Conservation (phyloP, 2,888 invertebrate genomes). For the Drosophila fulvimacula region DNA sequence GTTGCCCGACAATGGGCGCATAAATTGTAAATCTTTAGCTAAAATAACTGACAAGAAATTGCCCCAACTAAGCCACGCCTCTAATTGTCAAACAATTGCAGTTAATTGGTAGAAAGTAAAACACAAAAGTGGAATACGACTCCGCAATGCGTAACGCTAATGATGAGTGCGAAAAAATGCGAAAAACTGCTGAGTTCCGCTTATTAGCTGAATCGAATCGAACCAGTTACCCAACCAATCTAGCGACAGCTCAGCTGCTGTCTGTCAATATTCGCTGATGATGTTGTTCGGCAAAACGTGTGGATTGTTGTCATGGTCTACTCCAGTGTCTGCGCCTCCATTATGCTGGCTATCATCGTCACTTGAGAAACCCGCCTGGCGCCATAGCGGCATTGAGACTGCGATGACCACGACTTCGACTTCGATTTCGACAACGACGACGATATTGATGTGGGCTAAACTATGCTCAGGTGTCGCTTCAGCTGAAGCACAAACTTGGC, state of each 20-base stretch:
- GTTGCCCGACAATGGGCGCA: conserved; percentile 43
- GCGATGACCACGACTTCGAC: conserved; percentile 12
- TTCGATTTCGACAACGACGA: background rate
- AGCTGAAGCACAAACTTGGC: conserved; percentile 47
- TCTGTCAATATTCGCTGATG: conserved; percentile 30
- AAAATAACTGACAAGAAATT: conserved; percentile 60
- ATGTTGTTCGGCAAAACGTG: conserved; percentile 35
- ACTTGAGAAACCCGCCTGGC: conserved; percentile 70
- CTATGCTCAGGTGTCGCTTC: conserved; percentile 66
- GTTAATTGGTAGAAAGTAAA: conserved; percentile 77
- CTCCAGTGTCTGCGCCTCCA: conserved; percentile 40
- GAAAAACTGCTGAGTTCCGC: conserved; percentile 30
- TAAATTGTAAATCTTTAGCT: conserved; percentile 75
- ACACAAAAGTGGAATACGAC: conserved; percentile 45
- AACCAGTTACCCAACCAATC: conserved; percentile 67
- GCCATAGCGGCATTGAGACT: conserved; percentile 71
- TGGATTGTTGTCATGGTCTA: conserved; percentile 65
- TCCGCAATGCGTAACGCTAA: conserved; percentile 54
- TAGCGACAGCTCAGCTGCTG: conserved; percentile 17
- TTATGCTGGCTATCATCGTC: conserved; percentile 64
- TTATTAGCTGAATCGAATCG: conserved; percentile 54
- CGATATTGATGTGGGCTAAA: conserved; percentile 62
- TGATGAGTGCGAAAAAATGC: conserved; percentile 48
- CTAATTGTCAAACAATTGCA: conserved; percentile 66
- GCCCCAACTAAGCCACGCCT: conserved; percentile 29